Base-by-base conservation (phyloP, 2,113 vertebrate genomes). In the Conger conger region DNA sequence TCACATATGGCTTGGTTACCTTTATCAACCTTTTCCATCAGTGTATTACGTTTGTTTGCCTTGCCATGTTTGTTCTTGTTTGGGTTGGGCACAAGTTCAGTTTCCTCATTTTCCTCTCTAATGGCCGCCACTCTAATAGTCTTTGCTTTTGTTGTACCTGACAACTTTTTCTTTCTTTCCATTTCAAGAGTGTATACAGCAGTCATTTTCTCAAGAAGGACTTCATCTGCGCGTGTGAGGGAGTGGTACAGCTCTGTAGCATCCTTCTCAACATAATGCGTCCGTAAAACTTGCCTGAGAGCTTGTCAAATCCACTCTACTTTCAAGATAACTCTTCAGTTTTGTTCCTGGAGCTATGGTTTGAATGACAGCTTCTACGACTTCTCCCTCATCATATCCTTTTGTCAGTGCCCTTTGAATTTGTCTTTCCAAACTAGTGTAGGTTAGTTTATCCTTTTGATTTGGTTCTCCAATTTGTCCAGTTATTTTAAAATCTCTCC, bases 231-330 rank as follows among this genome's bases (percentile, higher is more conserved):
- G 35, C 60, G 33, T 0, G 87, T 86, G 0, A 90, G 88, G 17
- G 80, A 80, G 20, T 87, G 42, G 30, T 86, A 84, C n/a, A 0
- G 82, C 20, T 90, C 87, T 36, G 80, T 86, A 0, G 82, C 77
- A 84, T 88, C 81, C 6, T 87, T 88, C 15, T 88, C 87, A 54
- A 85, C 78, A 23, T 83, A 87, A 42, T 86, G 85, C 81, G 81
- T 83, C 1, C 73, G 17, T 0, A 88, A 33, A 4, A 88, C 38
- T 37, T 78, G 30, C n/a, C 36, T 82, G n/a, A 84, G 33, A 18
- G 23, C 23, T 54, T 4, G 83, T 37, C 33, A 83, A 16, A 80
- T 83, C 81, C 54, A 42, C 35, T 84, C 76, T 85, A 16, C 85
- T 86, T 35, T 87, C 84, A 60, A 88, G 38, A 33, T 85, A 85